These are phyloP conservation scores for Campoletis sonorensis DNA, from an alignment of 1,140 invertebrate species.

Conservation along the genomic window DNA sequence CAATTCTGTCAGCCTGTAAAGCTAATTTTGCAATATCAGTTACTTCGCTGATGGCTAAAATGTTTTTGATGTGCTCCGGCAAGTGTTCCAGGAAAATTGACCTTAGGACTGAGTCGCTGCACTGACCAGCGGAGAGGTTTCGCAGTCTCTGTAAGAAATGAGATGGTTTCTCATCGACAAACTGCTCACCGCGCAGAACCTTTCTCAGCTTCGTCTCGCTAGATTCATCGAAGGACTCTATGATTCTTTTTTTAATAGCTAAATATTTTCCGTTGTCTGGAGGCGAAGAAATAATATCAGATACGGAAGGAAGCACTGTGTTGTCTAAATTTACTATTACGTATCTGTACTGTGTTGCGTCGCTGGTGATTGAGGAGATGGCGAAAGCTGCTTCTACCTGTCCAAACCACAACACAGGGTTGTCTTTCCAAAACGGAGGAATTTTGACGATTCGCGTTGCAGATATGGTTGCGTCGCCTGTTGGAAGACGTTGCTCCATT, in stretches of 20 bases:
- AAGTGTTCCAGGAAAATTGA: constrained; percentile 28
- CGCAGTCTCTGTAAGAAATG: constrained; percentile 23
- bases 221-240: background rate
- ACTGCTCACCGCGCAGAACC: background rate
- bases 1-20: constrained; percentile 17
- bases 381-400: constrained; percentile 24
- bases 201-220: constrained; percentile 5
- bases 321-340: constrained; percentile 13
- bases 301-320: constrained; percentile 16
- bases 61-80: background rate
- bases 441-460: too few species aligned
- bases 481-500: too few species aligned
- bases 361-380: background rate
- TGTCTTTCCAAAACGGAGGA: constrained; percentile 27
- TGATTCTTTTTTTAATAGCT: background rate
- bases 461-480: too few species aligned
- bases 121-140: constrained; percentile 18
- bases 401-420: constrained; percentile 6
- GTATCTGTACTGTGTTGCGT: constrained; percentile 23
- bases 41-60: constrained; percentile 2
- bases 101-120: constrained; percentile 7
- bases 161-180: constrained; percentile 11
- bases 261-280: background rate
- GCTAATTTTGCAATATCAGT: constrained; percentile 8
- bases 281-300: constrained; percentile 20